Base-by-base conservation (phyloP, 1,140 invertebrate genomes). In the Acromyrmex heyeri region DNA sequence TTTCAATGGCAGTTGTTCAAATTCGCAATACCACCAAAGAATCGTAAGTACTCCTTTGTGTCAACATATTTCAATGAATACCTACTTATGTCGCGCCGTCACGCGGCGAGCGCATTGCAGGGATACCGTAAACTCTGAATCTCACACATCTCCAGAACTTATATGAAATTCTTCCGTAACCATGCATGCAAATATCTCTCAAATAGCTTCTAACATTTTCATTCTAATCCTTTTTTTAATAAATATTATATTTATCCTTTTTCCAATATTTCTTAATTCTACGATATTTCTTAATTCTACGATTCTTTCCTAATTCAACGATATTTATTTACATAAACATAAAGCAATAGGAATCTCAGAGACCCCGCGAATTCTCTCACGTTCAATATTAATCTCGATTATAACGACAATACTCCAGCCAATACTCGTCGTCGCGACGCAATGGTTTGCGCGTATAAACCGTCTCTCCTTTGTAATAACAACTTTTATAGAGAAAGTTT, bases 401-500 rank as follows among this genome's bases (percentile, higher is more conserved):
- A 87, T 86, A 73, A 79, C 65, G 14, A 12, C 16, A 67, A 64
- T 69, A 48, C 30, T 57, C 21, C 61, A 38, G 24, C 5, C 8
- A 61, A 30, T 30, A 30, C 27, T 69, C 82, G 48, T 87, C 50
- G 27, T 75, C 21, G 30, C 59, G 65, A 76, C 27, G 27, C 48
- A 57, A 77, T 34, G 34, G 30, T 38, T 62, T 69, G 48, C 64
- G 14, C 79, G 61, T 76, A 76, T 76, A 85, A 64, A 87, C n/a
- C 86, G 64, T 76, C 57, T 79, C 24, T 87, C 65, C 53, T 86
- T 86, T 75, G 73, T 86, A 87, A 86, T 87, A 85, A 87, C 86
- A 85, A 86, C 86, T 87, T 87, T 87, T 87, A 86, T 87, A 53
- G 82, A 85, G 72, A 87, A 87, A 87, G 79, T 87, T 87, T 59